Conservation (phyloP, 2,797 vertebrate genomes). For the Gadopsis marmoratus region DNA sequence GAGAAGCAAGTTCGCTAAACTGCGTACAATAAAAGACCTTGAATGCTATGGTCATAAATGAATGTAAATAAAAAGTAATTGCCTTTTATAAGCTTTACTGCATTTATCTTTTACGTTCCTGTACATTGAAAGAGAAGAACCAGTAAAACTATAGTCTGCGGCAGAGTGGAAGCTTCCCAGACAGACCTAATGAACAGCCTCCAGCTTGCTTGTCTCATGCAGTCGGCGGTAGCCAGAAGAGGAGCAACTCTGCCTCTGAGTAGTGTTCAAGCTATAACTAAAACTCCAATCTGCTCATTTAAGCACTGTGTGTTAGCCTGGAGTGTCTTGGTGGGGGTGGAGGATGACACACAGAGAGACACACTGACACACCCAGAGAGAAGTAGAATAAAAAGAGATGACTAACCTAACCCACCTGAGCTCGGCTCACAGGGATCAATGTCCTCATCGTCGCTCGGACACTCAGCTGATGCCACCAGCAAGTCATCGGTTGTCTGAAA, state of each 20-base stretch:
- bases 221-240: neutral
- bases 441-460: slow-evolving; percentile 98
- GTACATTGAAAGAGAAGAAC: slow-evolving; percentile 9
- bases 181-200: slow-evolving; percentile 34
- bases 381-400: slow-evolving; percentile 96
- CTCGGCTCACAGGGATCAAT: slow-evolving; percentile 99
- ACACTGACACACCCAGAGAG: slow-evolving; percentile 84
- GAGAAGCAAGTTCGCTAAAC: slow-evolving; percentile 1
- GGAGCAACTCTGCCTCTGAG: slow-evolving; percentile 30
- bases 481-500: slow-evolving; percentile 94
- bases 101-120: slow-evolving; percentile 17
- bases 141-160: slow-evolving; percentile 22
- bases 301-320: slow-evolving; percentile 30
- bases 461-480: slow-evolving; percentile 97
- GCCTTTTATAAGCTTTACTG: neutral
- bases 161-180: slow-evolving; percentile 25
- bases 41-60: neutral
- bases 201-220: slow-evolving; percentile 18
- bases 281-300: slow-evolving; percentile 56
- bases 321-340: slow-evolving; percentile 48
- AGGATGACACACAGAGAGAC: slow-evolving; percentile 68
- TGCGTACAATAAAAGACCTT: slow-evolving; percentile 17
- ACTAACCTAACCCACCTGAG: slow-evolving; percentile 99
- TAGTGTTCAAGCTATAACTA: slow-evolving; percentile 33
- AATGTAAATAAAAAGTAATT: neutral